Evolutionary conservation across 2,888 invertebrate species (phyloP), one percentile per base, ranked within the genome.

Genomic region (Amiota mariae): DNA sequence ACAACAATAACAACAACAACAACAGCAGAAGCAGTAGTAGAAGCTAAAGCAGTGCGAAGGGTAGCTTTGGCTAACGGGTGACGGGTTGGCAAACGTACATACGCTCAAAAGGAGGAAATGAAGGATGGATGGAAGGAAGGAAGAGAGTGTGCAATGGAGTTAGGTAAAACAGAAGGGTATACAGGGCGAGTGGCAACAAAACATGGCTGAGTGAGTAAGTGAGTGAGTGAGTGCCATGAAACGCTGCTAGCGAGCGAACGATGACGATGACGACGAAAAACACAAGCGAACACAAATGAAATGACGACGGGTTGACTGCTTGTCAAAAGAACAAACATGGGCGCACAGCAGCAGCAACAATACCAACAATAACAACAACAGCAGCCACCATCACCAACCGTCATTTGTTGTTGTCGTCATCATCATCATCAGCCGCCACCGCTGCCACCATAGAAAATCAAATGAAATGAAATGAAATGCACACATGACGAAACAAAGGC

Each of bases 281-380:
- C 83, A 63, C 72, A 82, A 84, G 83, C 82, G 84, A 85, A 85
- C 87, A 86, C 87, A 86, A 87, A 86, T 87, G 87, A 87, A 86
- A 88, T 88, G 88, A 88, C 87, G 87, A 85, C 88, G 88, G 87
- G 87, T 88, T 88, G 89, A 88, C 89, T 88, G 87, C 87, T 83
- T 89, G 89, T 88, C 89, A 89, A 86, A 87, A 85, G 87, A 87
- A 87, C 88, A 88, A 88, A 88, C 87, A 87, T 87, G 87, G 87
- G 87, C 88, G 87, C 85, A 83, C 82, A 78, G 67, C 73, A 64
- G 61, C 64, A 68, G 49, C 77, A 70, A 78, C 67, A 47, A 76
- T 75, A 49, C 70, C 46, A 70, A 64, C 70, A 72, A 72, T 61
- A n/a, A 74, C 67, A 49, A 36, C 70, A 11, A 59, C 20, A 47